These are phyloP conservation scores for Diarsia dahlii DNA, from an alignment of 2,888 invertebrate species.

Conservation along the genomic window DNA sequence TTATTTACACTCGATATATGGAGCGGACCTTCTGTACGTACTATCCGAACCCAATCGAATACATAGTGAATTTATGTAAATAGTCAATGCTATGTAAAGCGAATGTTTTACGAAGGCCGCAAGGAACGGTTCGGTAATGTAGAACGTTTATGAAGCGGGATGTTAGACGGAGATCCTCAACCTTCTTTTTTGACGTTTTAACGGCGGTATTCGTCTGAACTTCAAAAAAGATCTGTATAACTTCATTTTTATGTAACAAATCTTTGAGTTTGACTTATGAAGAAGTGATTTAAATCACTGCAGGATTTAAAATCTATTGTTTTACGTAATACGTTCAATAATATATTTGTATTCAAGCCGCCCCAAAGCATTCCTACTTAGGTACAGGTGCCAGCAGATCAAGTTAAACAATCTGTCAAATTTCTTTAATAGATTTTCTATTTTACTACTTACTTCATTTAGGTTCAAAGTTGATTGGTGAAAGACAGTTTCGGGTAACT, in stretches of 20 bases:
- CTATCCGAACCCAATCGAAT: slow-evolving; percentile 20
- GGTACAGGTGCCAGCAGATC: background rate
- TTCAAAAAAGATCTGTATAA: background rate
- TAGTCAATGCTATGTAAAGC: slow-evolving; percentile 49
- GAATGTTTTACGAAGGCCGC: slow-evolving; percentile 41
- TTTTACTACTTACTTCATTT: too few relatives aligned
- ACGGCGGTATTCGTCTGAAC: background rate
- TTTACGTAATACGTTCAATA: too few relatives aligned
- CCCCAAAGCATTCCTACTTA: background rate
- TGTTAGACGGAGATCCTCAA: slow-evolving; percentile 23
- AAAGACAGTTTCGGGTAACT: too few relatives aligned
- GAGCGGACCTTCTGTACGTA: background rate
- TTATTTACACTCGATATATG: too few relatives aligned
- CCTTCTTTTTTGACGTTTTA: background rate
- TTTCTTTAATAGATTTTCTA: too few relatives aligned
- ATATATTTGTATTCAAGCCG: too few relatives aligned
- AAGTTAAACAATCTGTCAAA: too few relatives aligned
- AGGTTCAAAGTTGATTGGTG: too few relatives aligned
- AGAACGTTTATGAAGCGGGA: slow-evolving; percentile 43
- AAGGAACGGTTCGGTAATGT: slow-evolving; percentile 43
- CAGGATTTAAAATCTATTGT: too few relatives aligned
- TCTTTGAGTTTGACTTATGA: background rate
- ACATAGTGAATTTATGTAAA: slow-evolving; percentile 66
- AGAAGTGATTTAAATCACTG: background rate
- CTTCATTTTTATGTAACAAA: background rate